phyloP scores from a whole-genome alignment of 2,888 invertebrate genomes.

The Aricia artaxerxes region DNA sequence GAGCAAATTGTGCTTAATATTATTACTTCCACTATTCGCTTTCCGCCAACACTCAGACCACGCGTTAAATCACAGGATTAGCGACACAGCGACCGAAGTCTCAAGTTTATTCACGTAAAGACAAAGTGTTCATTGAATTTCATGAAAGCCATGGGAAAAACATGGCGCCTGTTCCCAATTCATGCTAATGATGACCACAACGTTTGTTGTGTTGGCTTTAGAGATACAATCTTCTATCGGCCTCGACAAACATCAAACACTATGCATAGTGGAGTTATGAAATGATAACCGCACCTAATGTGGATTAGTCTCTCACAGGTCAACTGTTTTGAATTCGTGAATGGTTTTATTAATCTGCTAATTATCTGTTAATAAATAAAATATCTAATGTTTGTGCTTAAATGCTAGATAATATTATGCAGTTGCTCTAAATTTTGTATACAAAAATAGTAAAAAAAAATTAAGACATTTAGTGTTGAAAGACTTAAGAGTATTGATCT shows the following conservation, averaged over 20 bases:
- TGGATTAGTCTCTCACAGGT: background rate
- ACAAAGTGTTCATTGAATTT: conserved; percentile 73
- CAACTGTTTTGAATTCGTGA: background rate
- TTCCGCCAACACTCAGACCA: conserved; percentile 27
- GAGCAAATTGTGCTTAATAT: background rate
- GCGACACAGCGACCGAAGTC: conserved; percentile 44
- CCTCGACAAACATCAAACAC: conserved; percentile 7
- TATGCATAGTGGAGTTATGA: conserved; percentile 7
- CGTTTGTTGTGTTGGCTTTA: conserved; percentile 24
- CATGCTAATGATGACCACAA: conserved; percentile 28
- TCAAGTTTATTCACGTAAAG: conserved; percentile 46
- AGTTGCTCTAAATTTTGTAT: too few species aligned
- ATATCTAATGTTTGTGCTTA: background rate
- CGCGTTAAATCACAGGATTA: conserved; percentile 45
- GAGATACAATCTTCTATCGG: conserved; percentile 16
- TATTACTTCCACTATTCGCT: background rate
- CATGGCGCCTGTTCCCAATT: conserved; percentile 29
- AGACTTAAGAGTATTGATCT: background rate
- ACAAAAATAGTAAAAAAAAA: too few species aligned
- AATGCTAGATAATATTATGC: too few species aligned
- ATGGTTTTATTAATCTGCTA: background rate
- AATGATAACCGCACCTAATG: conserved; percentile 10
- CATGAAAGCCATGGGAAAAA: conserved; percentile 45
- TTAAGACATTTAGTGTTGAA: too few species aligned
- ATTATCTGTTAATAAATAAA: background rate